These are phyloP conservation scores for Drosophila busckii DNA, from an alignment of 1,140 invertebrate genomes.

Conservation along the genomic window DNA sequence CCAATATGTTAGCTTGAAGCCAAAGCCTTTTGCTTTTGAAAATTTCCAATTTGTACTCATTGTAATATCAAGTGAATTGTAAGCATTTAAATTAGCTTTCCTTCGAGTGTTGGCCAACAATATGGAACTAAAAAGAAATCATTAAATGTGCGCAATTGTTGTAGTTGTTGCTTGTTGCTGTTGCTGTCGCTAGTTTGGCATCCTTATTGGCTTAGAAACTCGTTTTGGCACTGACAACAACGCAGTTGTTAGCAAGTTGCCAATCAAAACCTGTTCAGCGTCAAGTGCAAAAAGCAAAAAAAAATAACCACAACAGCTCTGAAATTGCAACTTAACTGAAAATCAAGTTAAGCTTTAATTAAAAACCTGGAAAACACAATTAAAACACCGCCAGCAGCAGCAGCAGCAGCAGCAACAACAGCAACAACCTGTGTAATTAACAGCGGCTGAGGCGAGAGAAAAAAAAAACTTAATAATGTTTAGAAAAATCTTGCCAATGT, in stretches of 20 bases:
- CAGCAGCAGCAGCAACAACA: constrained; percentile 17
- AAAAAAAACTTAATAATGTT: constrained; percentile 37
- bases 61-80: too few species aligned
- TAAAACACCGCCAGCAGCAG: constrained; percentile 49
- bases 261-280: constrained; percentile 65
- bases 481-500: constrained; percentile 70
- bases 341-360: constrained; percentile 77
- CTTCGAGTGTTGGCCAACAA: not conserved
- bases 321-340: constrained; percentile 72
- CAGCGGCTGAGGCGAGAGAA: constrained; percentile 22
- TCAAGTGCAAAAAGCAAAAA: constrained; percentile 61
- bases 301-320: constrained; percentile 55
- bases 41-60: too few species aligned
- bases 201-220: constrained; percentile 65
- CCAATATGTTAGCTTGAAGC: too few species aligned
- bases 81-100: too few species aligned
- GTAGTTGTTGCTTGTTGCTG: constrained; percentile 5
- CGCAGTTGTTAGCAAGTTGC: constrained; percentile 48
- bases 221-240: constrained; percentile 45
- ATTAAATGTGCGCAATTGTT: constrained; percentile 40
- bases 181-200: constrained; percentile 27
- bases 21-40: too few species aligned
- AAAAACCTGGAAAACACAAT: constrained; percentile 75
- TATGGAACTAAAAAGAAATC: constrained; percentile 33
- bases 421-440: constrained; percentile 70